Evolutionary conservation across 2,797 vertebrate genomes (phyloP).

Genomic region (Lagocephalus sceleratus): DNA sequence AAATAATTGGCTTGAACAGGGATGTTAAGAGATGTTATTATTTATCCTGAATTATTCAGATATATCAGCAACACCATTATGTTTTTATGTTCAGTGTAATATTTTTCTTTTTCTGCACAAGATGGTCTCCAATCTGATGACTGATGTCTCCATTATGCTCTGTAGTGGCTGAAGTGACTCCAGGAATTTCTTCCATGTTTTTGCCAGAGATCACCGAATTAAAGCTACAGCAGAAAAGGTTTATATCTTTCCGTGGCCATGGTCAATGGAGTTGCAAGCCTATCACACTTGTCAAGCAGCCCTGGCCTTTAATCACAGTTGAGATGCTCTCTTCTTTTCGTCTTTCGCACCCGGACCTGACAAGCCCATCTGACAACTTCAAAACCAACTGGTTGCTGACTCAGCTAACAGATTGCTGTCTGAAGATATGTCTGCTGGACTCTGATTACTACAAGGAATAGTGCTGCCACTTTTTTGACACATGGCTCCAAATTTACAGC

Average conservation of each 20-base stretch:
- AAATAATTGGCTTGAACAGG: too few relatives aligned
- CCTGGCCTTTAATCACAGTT: slow-evolving; percentile 54
- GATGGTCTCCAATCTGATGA: slow-evolving; percentile 8
- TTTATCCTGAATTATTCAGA: too few relatives aligned
- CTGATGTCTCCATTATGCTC: slow-evolving; percentile 3
- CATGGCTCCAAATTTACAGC: slow-evolving; percentile 13
- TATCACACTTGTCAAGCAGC: slow-evolving; percentile 49
- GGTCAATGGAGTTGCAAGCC: slow-evolving; percentile 43
- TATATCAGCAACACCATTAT: too few relatives aligned
- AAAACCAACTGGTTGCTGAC: slow-evolving; percentile 46
- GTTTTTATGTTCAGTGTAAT: too few relatives aligned
- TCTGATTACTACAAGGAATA: slow-evolving; percentile 25
- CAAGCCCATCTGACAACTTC: slow-evolving; percentile 45
- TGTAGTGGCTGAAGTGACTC: slow-evolving; percentile 8
- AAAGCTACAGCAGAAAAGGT: slow-evolving; percentile 8
- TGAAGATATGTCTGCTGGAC: slow-evolving; percentile 38
- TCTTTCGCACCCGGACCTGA: slow-evolving; percentile 11
- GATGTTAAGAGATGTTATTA: too few relatives aligned
- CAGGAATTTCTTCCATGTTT: slow-evolving; percentile 27
- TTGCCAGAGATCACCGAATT: slow-evolving; percentile 26
- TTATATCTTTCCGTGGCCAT: slow-evolving; percentile 34
- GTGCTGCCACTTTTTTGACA: slow-evolving; percentile 1
- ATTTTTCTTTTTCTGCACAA: too few relatives aligned
- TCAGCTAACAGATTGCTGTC: slow-evolving; percentile 48
- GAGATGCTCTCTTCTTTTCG: slow-evolving; percentile 40